Conservation (phyloP, 2,888 invertebrate genomes). For the Orthosia incerta region DNA sequence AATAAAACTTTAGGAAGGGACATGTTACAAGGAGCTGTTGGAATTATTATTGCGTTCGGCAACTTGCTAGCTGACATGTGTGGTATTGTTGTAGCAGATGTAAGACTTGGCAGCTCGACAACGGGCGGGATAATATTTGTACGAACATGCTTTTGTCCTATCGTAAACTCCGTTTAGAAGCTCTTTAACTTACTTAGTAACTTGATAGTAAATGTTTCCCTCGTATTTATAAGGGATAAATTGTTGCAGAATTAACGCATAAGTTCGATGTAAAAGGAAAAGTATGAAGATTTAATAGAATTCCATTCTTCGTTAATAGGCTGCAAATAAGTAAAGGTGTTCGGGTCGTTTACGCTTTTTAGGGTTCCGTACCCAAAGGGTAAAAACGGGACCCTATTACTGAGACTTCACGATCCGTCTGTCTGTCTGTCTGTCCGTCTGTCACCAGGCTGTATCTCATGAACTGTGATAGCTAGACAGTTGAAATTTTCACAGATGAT, state of each 20-base stretch:
- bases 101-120: constrained; percentile 53
- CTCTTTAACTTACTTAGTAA: constrained; percentile 27
- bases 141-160: constrained; percentile 34
- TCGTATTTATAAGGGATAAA: constrained; percentile 44
- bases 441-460: too few relatives aligned
- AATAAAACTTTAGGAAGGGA: constrained; percentile 50
- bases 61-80: constrained; percentile 40
- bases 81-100: constrained; percentile 53
- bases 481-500: too few relatives aligned
- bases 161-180: constrained; percentile 40
- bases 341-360: constrained; percentile 16
- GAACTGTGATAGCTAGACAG: too few relatives aligned
- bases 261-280: constrained; percentile 31
- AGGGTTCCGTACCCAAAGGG: too few relatives aligned
- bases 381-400: too few relatives aligned
- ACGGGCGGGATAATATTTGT: constrained; percentile 46
- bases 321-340: constrained; percentile 63
- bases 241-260: constrained; percentile 38
- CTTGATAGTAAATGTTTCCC: constrained; percentile 19
- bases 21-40: constrained; percentile 35
- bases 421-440: too few relatives aligned
- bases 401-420: too few relatives aligned
- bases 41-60: constrained; percentile 44
- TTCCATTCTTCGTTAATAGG: constrained; percentile 51
- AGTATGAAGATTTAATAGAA: constrained; percentile 55